Percentiles rank a stretch among this genome's conserved stretches.
phyloP scores from a whole-genome alignment of 2,113 vertebrate species.

The Podocnemis expansa region DNA sequence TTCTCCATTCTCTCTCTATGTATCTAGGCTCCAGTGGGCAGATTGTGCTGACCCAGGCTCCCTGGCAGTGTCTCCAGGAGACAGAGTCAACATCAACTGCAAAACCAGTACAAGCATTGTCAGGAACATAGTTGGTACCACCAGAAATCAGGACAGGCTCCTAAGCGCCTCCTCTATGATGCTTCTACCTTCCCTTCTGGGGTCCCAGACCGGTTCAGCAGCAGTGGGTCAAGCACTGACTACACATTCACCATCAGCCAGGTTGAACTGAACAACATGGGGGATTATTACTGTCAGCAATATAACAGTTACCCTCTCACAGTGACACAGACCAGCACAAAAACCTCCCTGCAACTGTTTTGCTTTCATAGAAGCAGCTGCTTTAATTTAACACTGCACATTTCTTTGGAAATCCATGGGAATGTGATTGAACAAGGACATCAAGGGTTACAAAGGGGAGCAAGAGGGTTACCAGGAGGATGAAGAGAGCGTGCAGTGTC shows the following conservation, averaged over 20 bases:
- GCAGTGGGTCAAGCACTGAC: neutral
- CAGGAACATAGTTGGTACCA: neutral
- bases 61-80: neutral
- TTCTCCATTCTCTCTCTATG: neutral
- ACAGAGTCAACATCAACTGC: neutral
- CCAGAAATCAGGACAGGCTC: neutral
- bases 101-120: neutral
- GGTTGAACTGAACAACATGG: neutral
- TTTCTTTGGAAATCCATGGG: too few species aligned
- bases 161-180: accelerated
- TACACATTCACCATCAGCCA: neutral
- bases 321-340: neutral
- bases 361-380: too few species aligned
- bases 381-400: too few species aligned
- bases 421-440: too few species aligned
- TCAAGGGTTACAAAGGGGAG: too few species aligned
- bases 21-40: neutral
- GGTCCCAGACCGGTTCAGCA: neutral
- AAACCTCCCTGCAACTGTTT: neutral
- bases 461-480: too few species aligned
- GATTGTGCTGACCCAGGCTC: neutral
- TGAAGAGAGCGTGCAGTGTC: too few species aligned
- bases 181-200: accelerated
- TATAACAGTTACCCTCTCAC: neutral
- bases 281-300: neutral